Evolutionary conservation across 2,113 vertebrate species (phyloP).

Genomic region (Notothenia rossii): DNA sequence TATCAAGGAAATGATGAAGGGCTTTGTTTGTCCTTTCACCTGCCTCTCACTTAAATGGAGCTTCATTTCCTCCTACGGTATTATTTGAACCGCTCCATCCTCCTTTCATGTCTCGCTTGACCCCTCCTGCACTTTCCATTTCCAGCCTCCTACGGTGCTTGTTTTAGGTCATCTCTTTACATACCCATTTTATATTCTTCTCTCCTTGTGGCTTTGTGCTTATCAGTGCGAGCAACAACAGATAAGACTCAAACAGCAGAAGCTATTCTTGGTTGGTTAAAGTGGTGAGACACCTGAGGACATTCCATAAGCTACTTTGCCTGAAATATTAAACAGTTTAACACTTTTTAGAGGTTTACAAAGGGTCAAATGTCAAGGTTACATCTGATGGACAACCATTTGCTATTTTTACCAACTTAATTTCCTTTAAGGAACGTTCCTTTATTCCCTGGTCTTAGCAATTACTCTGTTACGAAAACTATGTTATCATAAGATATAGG

Average conservation of each 20-base stretch:
- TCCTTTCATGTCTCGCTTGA: neutral
- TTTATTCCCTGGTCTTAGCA: neutral
- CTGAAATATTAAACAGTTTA: neutral
- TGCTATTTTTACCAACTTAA: neutral
- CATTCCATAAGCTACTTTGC: neutral
- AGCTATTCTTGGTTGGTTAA: conserved; percentile 10
- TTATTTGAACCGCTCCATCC: neutral
- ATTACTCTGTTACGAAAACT: neutral
- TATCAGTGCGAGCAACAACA: neutral
- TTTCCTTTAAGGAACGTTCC: neutral
- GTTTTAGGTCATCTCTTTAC: conserved; percentile 23
- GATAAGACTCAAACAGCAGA: neutral
- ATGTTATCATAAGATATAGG: neutral
- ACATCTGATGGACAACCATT: neutral
- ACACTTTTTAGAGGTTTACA: neutral
- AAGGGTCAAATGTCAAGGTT: neutral
- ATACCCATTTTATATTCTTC: conserved; percentile 3
- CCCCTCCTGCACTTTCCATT: neutral
- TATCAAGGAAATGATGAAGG: conserved; percentile 13
- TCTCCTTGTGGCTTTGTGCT: neutral
- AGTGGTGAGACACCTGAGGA: neutral
- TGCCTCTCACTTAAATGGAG: neutral
- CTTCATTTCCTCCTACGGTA: neutral
- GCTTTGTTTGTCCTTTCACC: conserved; percentile 37
- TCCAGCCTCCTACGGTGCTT: neutral